phyloP scores from a whole-genome alignment of 2,797 vertebrate genomes.

The Pantherophis alleghaniensis region DNA sequence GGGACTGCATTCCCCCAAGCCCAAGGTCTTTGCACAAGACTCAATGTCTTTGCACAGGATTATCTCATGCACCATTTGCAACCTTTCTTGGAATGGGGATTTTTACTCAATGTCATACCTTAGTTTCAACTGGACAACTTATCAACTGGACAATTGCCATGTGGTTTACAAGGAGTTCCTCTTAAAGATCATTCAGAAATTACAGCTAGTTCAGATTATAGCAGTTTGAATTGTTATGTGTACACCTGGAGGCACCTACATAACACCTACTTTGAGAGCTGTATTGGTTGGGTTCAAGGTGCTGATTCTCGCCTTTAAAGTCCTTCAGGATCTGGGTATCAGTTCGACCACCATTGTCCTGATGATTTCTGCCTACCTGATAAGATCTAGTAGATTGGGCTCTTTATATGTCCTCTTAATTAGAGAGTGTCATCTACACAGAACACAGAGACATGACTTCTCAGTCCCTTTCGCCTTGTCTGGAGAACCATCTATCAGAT shows the following conservation, averaged over 20 bases:
- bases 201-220: not conserved
- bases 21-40: not conserved
- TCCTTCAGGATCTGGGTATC: not conserved
- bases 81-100: not conserved
- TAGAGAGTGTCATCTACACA: not conserved
- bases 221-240: not conserved
- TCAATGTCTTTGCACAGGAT: not conserved
- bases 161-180: not conserved
- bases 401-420: not conserved
- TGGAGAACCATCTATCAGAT: not conserved
- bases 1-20: not conserved
- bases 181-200: not conserved
- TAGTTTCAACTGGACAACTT: not conserved
- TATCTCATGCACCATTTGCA: not conserved
- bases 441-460: not conserved
- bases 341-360: not conserved
- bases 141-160: not conserved
- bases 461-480: not conserved
- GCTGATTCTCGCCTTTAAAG: not conserved
- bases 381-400: not conserved
- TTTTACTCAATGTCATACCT: not conserved
- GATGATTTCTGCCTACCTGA: not conserved
- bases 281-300: not conserved
- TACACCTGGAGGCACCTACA: not conserved
- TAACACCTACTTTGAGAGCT: not conserved